These are phyloP conservation scores for Perodicticus potto DNA, from an alignment of 2,797 vertebrate genomes.

Conservation along the genomic window DNA sequence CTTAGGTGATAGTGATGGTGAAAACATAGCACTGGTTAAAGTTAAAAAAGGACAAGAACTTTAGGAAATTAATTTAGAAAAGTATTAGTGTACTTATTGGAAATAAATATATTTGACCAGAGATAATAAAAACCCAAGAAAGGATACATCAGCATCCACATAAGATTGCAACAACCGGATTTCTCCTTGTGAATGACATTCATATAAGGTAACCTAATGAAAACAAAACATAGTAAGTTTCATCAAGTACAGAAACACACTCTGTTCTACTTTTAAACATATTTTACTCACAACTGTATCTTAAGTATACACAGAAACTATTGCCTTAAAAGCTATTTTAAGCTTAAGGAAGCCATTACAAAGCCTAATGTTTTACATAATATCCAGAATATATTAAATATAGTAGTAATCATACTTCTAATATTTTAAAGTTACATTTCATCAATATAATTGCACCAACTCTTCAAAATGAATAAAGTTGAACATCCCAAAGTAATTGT, in stretches of 20 bases:
- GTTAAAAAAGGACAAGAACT: conserved; percentile 24
- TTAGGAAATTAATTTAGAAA: conserved; percentile 53
- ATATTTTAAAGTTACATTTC: conserved; percentile 32
- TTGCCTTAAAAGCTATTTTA: conserved; percentile 41
- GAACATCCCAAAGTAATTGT: conserved; percentile 22
- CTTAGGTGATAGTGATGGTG: background rate
- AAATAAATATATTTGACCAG: conserved; percentile 49
- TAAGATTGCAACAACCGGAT: conserved; percentile 97
- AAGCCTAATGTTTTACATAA: background rate
- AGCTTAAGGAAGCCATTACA: conserved; percentile 58
- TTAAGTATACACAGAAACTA: conserved; percentile 20
- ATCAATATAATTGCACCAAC: conserved; percentile 1
- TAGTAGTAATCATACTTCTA: background rate
- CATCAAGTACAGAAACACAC: conserved; percentile 28
- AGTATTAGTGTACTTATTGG: conserved; percentile 31
- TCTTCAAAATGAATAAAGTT: conserved; percentile 12
- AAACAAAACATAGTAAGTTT: conserved; percentile 57
- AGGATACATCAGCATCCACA: conserved; percentile 99
- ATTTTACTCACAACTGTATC: background rate
- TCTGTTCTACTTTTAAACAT: conserved; percentile 30
- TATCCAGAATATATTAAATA: conserved; percentile 38
- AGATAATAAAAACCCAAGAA: conserved; percentile 74
- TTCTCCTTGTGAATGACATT: conserved; percentile 99
- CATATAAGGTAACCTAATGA: conserved; percentile 96
- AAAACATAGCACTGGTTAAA: background rate